Evolutionary conservation across 2,888 invertebrate genomes (phyloP).

Genomic region (Apamea monoglypha): DNA sequence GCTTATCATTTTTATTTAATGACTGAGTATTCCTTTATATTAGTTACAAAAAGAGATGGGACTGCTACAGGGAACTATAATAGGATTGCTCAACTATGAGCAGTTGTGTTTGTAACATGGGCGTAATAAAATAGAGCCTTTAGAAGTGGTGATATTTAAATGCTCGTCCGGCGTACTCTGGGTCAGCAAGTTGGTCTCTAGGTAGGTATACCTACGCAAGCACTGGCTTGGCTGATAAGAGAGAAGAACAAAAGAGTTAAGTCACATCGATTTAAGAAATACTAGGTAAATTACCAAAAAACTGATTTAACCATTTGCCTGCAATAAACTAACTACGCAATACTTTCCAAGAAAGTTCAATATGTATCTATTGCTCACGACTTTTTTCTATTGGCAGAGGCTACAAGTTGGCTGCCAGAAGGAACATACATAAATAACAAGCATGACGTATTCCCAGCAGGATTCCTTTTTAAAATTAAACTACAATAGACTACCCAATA

Average conservation of each 20-base stretch:
- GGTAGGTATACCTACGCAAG: neutral
- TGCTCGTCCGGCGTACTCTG: too few species aligned
- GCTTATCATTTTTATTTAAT: neutral
- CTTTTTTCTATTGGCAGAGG: slow-evolving; percentile 54
- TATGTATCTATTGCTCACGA: slow-evolving; percentile 57
- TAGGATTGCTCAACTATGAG: neutral
- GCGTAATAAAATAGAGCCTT: neutral
- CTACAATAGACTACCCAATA: neutral
- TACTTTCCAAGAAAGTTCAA: slow-evolving; percentile 55
- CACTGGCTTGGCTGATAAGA: neutral
- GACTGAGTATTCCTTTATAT: neutral
- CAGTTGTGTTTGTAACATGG: neutral
- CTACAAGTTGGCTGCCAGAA: slow-evolving; percentile 43
- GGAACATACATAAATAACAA: slow-evolving; percentile 32
- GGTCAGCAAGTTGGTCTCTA: too few species aligned
- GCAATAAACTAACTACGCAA: slow-evolving; percentile 43
- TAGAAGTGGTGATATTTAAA: neutral
- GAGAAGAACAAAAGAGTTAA: neutral
- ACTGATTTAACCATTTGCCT: slow-evolving; percentile 37
- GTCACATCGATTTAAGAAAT: neutral
- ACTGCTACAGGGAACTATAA: neutral
- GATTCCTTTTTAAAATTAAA: neutral
- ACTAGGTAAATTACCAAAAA: slow-evolving; percentile 30
- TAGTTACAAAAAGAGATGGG: neutral
- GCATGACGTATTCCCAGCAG: slow-evolving; percentile 6